Evolutionary conservation across 2,113 vertebrate genomes (phyloP).

Genomic region (Diadophis punctatus): DNA sequence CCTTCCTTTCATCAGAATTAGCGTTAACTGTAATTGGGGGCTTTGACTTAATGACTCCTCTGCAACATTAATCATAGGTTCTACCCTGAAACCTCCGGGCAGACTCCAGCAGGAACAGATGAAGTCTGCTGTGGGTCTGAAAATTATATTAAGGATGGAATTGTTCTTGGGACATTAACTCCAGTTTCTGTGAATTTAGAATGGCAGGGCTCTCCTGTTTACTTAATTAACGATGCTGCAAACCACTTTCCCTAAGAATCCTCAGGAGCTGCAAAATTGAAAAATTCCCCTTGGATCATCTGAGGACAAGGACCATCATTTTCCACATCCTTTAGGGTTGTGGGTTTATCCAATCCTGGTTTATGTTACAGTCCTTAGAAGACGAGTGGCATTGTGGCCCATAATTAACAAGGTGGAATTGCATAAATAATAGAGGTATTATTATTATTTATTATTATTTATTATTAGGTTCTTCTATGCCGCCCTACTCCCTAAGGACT

Average conservation of each 20-base stretch:
- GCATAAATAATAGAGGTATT: background rate
- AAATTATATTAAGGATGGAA: slow-evolving; percentile 23
- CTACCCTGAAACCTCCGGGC: slow-evolving; percentile 32
- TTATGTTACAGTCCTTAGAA: background rate
- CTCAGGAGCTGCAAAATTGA: background rate
- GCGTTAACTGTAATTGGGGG: slow-evolving; percentile 29
- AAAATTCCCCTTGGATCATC: background rate
- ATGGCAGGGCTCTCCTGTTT: background rate
- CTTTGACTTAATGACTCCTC: slow-evolving; percentile 28
- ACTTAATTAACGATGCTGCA: background rate
- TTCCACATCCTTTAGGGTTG: background rate
- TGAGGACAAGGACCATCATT: background rate
- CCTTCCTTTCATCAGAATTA: slow-evolving; percentile 42
- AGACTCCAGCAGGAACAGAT: slow-evolving; percentile 40
- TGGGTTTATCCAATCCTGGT: background rate
- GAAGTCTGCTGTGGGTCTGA: slow-evolving; percentile 25
- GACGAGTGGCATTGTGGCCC: background rate
- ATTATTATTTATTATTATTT: no score
- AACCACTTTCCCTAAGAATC: background rate
- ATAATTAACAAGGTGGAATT: background rate
- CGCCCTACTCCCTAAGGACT: no score
- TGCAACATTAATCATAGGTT: slow-evolving; percentile 40
- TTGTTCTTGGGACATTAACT: slow-evolving; percentile 21
- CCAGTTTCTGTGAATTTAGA: slow-evolving; percentile 7
- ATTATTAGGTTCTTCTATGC: no score